A percentile compares a stretch with the other conserved stretches of the same genome.
phyloP scores from a whole-genome alignment of 2,888 invertebrate genomes.

The Copidosoma aretas region DNA sequence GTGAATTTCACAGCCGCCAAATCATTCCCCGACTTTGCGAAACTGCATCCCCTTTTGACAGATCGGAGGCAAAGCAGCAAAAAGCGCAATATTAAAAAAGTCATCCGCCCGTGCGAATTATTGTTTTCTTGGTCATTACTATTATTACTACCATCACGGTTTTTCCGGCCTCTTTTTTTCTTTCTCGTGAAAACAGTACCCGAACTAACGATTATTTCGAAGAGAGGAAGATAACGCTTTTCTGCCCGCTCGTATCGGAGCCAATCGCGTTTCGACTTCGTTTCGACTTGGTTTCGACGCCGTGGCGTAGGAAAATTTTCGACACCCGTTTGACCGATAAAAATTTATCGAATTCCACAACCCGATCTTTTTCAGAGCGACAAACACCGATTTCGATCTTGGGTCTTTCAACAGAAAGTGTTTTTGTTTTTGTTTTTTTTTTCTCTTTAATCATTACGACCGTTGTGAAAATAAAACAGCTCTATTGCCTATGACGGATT shows the following conservation, averaged over 20 bases:
- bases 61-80: not conserved
- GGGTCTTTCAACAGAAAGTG: too few species aligned
- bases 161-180: too few species aligned
- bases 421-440: too few species aligned
- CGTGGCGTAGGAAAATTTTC: constrained; percentile 32
- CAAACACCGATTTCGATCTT: too few species aligned
- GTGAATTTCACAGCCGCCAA: constrained; percentile 13
- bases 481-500: too few species aligned
- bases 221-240: constrained; percentile 12
- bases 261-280: constrained; percentile 14
- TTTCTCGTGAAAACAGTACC: not conserved
- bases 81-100: constrained; percentile 17
- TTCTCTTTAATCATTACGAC: too few species aligned
- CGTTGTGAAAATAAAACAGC: too few species aligned
- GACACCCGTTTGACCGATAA: constrained; percentile 33
- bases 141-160: too few species aligned
- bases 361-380: not conserved
- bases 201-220: constrained; percentile 9
- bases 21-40: constrained; percentile 5
- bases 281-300: constrained; percentile 18
- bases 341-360: constrained; percentile 36
- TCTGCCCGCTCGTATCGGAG: constrained; percentile 22
- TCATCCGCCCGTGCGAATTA: constrained; percentile 9
- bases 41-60: constrained; percentile 9
- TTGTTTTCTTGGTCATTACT: constrained; percentile 17